Percentiles rank a stretch among this genome's conserved stretches.
These are phyloP conservation scores for Odontomyia ornata DNA, from an alignment of 2,888 invertebrate genomes.

Conservation along the genomic window DNA sequence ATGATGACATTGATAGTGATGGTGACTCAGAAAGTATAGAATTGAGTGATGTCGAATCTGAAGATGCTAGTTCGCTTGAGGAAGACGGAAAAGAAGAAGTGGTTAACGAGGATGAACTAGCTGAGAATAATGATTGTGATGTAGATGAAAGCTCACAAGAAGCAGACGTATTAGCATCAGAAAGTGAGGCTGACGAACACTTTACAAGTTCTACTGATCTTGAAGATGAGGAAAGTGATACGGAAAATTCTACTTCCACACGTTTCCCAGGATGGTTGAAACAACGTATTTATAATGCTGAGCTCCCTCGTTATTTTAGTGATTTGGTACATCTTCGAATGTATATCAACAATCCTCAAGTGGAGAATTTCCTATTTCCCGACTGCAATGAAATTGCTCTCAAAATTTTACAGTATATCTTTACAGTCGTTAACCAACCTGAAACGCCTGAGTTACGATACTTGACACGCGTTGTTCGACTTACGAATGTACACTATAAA, in stretches of 20 bases:
- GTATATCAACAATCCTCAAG: constrained; percentile 74
- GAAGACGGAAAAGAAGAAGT: neutral
- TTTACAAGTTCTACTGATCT: neutral
- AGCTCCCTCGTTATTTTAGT: constrained; percentile 73
- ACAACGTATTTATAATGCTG: constrained; percentile 69
- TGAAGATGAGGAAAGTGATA: neutral
- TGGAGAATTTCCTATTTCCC: constrained; percentile 72
- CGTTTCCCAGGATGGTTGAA: constrained; percentile 73
- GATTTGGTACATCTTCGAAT: constrained; percentile 73
- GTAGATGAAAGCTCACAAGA: constrained; percentile 39
- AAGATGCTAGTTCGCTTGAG: neutral
- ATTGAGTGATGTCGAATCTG: constrained; percentile 48
- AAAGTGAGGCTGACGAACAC: neutral
- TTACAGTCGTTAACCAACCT: constrained; percentile 61
- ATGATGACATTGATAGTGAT: constrained; percentile 32
- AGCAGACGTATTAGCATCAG: neutral
- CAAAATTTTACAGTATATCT: constrained; percentile 71
- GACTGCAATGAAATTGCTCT: constrained; percentile 71
- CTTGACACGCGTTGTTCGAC: constrained; percentile 58
- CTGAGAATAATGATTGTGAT: neutral
- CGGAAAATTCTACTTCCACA: neutral
- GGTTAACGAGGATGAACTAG: neutral
- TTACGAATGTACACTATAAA: constrained; percentile 59
- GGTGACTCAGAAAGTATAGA: constrained; percentile 54
- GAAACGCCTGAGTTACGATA: constrained; percentile 57